Percentiles rank a stretch among this genome's conserved stretches.
Conservation (phyloP, 2,113 vertebrate genomes). For the Morone saxatilis region DNA sequence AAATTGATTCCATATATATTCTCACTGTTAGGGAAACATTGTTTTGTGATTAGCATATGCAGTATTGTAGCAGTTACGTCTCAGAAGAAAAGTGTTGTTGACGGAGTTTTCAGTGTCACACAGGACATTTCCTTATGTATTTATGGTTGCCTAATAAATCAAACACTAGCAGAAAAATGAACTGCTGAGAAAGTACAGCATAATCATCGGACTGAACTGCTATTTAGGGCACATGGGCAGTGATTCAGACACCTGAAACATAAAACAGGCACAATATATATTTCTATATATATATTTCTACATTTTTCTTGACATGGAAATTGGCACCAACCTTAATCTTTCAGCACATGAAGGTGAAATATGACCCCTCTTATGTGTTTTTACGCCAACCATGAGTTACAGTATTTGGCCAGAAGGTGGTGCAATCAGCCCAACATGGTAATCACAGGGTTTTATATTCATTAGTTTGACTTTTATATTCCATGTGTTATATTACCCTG, state of each 20-base stretch:
- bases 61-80: neutral
- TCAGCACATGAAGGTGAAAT: neutral
- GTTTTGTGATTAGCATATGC: neutral
- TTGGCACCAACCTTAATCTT: neutral
- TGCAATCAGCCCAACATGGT: neutral
- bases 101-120: too few species aligned
- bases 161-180: neutral
- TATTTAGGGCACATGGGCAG: neutral
- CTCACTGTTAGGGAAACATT: neutral
- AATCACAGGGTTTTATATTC: neutral
- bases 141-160: neutral
- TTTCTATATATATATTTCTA: neutral
- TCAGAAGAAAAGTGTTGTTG: neutral
- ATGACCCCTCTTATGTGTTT: neutral
- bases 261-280: too few species aligned
- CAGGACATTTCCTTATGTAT: too few species aligned
- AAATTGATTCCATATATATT: too few species aligned
- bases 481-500: neutral
- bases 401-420: slow-evolving; percentile 65
- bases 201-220: neutral
- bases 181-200: neutral
- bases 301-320: neutral
- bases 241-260: neutral
- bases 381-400: neutral
- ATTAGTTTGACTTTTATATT: neutral